phyloP scores from a whole-genome alignment of 2,888 invertebrate species.

The Lasius platythorax region DNA sequence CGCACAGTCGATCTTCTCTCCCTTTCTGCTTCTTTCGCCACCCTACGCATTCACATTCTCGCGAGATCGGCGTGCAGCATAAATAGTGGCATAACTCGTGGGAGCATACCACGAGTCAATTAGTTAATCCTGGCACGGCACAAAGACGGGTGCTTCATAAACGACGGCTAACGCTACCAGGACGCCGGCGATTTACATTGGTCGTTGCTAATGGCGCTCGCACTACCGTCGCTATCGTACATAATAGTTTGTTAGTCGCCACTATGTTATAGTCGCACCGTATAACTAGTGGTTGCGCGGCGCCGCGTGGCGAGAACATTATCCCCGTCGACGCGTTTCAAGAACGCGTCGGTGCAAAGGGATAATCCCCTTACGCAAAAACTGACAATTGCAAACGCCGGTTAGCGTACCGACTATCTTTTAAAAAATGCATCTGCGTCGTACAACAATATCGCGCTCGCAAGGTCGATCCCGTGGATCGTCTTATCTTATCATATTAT shows the following conservation, averaged over 20 bases:
- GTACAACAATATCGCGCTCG: background rate
- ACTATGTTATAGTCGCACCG: constrained; percentile 51
- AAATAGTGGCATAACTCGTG: constrained; percentile 76
- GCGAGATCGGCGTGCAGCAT: constrained; percentile 62
- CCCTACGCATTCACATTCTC: constrained; percentile 49
- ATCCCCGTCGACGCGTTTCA: constrained; percentile 4
- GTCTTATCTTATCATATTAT: background rate
- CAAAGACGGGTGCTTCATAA: constrained; percentile 63
- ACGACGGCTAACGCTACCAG: constrained; percentile 61
- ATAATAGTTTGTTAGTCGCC: constrained; percentile 54
- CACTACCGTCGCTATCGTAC: constrained; percentile 58
- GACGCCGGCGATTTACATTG: constrained; percentile 51
- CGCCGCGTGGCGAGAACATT: constrained; percentile 35
- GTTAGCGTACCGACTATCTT: background rate
- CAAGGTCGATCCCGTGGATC: background rate
- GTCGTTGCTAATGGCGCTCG: constrained; percentile 70
- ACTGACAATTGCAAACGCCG: constrained; percentile 6
- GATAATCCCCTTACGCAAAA: background rate
- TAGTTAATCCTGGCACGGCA: constrained; percentile 65
- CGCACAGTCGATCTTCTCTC: background rate
- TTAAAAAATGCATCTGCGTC: background rate
- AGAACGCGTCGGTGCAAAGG: too few relatives aligned
- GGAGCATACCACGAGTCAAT: constrained; percentile 73
- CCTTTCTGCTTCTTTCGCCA: background rate
- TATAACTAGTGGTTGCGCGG: constrained; percentile 40